phyloP scores from a whole-genome alignment of 2,797 vertebrate genomes.

The Coreius guichenoti region DNA sequence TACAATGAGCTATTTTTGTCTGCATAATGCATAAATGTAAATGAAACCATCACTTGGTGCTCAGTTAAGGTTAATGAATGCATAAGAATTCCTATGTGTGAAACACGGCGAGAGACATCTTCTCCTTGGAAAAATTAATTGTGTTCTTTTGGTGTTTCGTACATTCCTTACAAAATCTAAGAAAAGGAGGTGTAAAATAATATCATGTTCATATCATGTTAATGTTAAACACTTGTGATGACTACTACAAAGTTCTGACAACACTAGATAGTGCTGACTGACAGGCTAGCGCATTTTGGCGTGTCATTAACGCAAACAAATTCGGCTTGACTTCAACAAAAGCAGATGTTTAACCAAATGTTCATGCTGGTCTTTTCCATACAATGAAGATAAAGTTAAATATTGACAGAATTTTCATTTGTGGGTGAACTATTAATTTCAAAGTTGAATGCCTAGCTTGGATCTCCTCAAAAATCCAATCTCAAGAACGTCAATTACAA shows the following conservation, averaged over 20 bases:
- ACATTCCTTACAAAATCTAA: background rate
- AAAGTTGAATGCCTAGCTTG: background rate
- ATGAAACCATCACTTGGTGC: background rate
- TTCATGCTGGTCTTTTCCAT: background rate
- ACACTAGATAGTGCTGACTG: background rate
- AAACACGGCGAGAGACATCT: background rate
- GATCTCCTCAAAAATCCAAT: constrained; percentile 18
- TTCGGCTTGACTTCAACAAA: background rate
- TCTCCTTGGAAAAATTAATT: background rate
- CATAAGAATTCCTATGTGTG: background rate
- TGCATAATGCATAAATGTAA: constrained; percentile 21
- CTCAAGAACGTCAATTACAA: background rate
- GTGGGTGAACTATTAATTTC: background rate
- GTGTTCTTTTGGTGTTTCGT: background rate
- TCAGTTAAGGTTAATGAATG: constrained; percentile 35
- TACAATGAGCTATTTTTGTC: background rate
- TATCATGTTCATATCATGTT: background rate
- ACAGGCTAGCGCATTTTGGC: background rate
- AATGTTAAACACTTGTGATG: background rate
- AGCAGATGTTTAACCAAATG: constrained; percentile 5
- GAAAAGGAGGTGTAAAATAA: background rate
- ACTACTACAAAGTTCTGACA: background rate
- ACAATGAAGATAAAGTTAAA: background rate
- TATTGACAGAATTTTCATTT: background rate
- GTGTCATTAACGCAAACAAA: background rate